Evolutionary conservation across 1,140 invertebrate genomes (phyloP).

Genomic region (Drosophila grimshawi): DNA sequence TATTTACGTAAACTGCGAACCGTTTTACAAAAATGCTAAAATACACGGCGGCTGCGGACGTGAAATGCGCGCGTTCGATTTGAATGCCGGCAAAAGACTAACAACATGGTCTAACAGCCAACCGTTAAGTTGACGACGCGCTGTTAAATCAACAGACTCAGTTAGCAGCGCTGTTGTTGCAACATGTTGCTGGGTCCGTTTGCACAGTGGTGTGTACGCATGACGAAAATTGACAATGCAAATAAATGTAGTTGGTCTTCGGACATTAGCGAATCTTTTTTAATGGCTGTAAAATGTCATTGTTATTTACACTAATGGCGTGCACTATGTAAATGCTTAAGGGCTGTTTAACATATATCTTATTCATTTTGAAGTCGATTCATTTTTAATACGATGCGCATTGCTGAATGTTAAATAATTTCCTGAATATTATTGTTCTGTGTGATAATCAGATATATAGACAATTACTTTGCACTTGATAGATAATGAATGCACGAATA

Average conservation of each 20-base stretch:
- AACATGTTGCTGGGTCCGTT: conserved; percentile 42
- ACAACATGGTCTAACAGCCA: conserved; percentile 27
- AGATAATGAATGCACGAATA: not conserved
- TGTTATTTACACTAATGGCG: no score
- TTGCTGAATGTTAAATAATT: not conserved
- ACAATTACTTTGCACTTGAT: not conserved
- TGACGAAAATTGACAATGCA: not conserved
- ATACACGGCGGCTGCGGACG: conserved; percentile 36
- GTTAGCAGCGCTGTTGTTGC: conserved; percentile 44
- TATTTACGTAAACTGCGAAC: conserved; percentile 47
- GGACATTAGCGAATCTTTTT: no score
- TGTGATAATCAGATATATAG: not conserved
- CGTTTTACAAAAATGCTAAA: conserved; percentile 24
- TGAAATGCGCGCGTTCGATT: conserved; percentile 39
- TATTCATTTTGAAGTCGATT: no score
- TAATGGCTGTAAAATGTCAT: no score
- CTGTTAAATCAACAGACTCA: conserved; percentile 24
- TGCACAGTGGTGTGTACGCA: conserved; percentile 29
- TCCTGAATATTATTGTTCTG: not conserved
- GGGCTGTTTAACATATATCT: no score
- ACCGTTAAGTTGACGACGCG: conserved; percentile 20
- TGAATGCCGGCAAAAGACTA: conserved; percentile 61
- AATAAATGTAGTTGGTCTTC: no score
- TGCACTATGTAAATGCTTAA: no score
- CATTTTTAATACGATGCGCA: no score